Evolutionary conservation across 2,797 vertebrate genomes (phyloP).

Genomic region (Phoxinus dragarum): DNA sequence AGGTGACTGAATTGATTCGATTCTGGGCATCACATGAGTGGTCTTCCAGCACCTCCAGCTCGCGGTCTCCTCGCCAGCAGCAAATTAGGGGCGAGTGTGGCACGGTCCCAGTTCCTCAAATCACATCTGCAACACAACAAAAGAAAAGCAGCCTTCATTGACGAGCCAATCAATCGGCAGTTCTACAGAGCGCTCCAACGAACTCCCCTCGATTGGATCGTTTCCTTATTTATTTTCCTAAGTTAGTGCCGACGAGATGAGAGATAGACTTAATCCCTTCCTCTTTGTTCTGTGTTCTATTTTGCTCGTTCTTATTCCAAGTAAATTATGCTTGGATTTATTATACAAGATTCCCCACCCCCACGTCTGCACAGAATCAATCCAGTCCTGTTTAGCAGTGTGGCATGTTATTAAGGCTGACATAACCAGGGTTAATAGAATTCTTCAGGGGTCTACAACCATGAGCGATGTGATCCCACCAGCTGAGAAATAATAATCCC

Average conservation of each 20-base stretch:
- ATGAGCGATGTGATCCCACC: constrained; percentile 68
- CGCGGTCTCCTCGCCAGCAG: constrained; percentile 61
- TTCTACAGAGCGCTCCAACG: constrained; percentile 58
- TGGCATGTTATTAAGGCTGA: constrained; percentile 75
- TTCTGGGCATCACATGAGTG: constrained; percentile 57
- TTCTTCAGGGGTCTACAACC: constrained; percentile 75
- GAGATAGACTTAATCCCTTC: constrained; percentile 54
- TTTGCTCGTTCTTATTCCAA: constrained; percentile 63
- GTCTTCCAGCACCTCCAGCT: constrained; percentile 53
- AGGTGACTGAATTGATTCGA: constrained; percentile 75
- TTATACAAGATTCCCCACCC: constrained; percentile 58
- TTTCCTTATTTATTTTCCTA: constrained; percentile 59
- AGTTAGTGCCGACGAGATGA: constrained; percentile 49
- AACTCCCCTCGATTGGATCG: constrained; percentile 46
- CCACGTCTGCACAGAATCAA: constrained; percentile 61
- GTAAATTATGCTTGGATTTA: constrained; percentile 71
- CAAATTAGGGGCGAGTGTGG: constrained; percentile 69
- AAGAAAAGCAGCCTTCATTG: constrained; percentile 61
- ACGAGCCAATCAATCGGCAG: constrained; percentile 65
- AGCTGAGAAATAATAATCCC: constrained; percentile 72
- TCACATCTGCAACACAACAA: constrained; percentile 65
- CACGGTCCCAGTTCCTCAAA: constrained; percentile 62
- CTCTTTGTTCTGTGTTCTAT: constrained; percentile 59
- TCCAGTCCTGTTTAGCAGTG: constrained; percentile 68
- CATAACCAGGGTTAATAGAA: constrained; percentile 79